Evolutionary conservation across 1,140 invertebrate species (phyloP).

Genomic region (Latrodectus geometricus): DNA sequence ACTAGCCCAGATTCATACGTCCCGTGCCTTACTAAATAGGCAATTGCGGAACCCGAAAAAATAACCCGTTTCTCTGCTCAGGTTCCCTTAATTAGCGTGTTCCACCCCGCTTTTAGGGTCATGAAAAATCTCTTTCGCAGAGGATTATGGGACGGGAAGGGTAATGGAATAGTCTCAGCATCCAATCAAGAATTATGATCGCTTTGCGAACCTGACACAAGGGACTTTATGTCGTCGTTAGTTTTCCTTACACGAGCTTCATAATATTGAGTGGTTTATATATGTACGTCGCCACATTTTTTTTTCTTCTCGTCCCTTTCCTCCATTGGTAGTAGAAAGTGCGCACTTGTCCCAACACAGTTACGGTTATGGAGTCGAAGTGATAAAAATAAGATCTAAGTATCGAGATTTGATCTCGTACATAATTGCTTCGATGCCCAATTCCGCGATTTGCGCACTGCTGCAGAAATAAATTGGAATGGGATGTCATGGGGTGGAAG

Average conservation of each 20-base stretch:
- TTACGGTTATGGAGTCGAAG: background rate
- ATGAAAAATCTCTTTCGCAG: background rate
- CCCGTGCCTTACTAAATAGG: background rate
- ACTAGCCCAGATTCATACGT: background rate
- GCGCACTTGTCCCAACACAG: background rate
- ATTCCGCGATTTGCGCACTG: background rate
- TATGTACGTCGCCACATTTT: background rate
- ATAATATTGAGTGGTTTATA: background rate
- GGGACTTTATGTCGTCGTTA: slow-evolving; percentile 2
- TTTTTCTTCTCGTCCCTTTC: background rate
- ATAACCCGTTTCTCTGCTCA: background rate
- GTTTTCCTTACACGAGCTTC: background rate
- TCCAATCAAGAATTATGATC: slow-evolving; percentile 15
- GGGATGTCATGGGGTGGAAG: background rate
- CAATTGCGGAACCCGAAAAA: background rate
- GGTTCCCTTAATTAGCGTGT: background rate
- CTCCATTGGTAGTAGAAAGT: background rate
- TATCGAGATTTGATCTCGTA: slow-evolving; percentile 2
- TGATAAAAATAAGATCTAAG: background rate
- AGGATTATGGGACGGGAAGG: background rate
- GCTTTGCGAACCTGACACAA: background rate
- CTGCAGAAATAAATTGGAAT: background rate
- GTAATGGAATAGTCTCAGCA: background rate
- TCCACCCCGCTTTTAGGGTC: background rate
- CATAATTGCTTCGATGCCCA: background rate